phyloP scores from a whole-genome alignment of 1,140 invertebrate genomes.

The Leptinotarsa texana region DNA sequence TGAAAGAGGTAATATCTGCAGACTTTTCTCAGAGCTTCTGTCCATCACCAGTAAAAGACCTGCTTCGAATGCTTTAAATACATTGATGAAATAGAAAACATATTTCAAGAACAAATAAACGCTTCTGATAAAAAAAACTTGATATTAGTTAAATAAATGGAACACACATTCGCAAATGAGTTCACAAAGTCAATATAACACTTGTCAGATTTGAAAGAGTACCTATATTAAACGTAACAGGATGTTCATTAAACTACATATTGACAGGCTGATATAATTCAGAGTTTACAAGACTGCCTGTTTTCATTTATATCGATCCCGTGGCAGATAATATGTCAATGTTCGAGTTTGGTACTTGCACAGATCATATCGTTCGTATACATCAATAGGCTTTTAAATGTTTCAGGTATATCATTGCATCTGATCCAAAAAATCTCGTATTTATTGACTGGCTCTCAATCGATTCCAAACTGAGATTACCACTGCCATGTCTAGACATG shows the following conservation, averaged over 20 bases:
- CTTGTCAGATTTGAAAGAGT: not conserved
- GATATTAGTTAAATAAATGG: too few species aligned
- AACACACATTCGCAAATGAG: too few species aligned
- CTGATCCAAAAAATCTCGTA: not conserved
- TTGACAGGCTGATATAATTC: not conserved
- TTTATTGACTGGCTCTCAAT: not conserved
- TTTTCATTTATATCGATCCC: not conserved
- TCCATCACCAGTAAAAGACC: too few species aligned
- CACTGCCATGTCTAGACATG: not conserved
- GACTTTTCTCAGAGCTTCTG: too few species aligned
- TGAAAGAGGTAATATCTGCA: too few species aligned
- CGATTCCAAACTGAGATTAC: not conserved
- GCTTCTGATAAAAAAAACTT: not conserved
- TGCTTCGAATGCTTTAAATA: too few species aligned
- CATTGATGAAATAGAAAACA: too few species aligned
- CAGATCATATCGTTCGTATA: not conserved
- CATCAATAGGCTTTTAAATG: slow-evolving; percentile 1
- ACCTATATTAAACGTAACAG: not conserved
- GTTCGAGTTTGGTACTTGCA: not conserved
- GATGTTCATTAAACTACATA: not conserved
- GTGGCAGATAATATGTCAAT: not conserved
- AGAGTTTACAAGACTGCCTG: not conserved
- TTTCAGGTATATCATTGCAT: not conserved
- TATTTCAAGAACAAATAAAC: too few species aligned
- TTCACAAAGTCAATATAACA: too few species aligned